A percentile compares a stretch with the other conserved stretches of the same genome.
phyloP scores from a whole-genome alignment of 2,113 vertebrate genomes.

The Poeciliopsis turrubarensis region DNA sequence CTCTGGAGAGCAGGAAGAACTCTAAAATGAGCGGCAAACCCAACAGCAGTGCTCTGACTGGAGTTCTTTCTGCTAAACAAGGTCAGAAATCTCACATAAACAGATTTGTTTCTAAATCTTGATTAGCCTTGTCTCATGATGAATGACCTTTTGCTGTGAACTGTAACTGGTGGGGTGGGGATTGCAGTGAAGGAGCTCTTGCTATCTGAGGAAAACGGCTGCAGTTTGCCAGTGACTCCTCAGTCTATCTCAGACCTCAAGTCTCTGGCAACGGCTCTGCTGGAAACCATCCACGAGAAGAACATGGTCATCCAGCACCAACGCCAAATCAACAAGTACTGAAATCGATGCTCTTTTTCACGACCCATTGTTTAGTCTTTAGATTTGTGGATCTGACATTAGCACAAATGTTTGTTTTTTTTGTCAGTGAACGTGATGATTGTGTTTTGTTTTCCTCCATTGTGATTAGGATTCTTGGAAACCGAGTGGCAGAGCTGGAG shows the following conservation, averaged over 20 bases:
- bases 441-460: not conserved
- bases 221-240: slow-evolving; percentile 92
- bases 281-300: slow-evolving; percentile 98
- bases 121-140: not conserved
- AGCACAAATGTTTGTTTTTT: not conserved
- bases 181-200: slow-evolving; percentile 90
- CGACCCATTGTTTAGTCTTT: not conserved
- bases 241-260: slow-evolving; percentile 98
- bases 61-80: slow-evolving; percentile 96
- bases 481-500: slow-evolving; percentile 92
- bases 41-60: slow-evolving; percentile 90
- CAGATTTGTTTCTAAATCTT: not conserved
- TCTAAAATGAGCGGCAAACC: slow-evolving; percentile 84
- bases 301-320: slow-evolving; percentile 98
- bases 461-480: slow-evolving; percentile 89
- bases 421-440: not conserved
- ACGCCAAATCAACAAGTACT: slow-evolving; percentile 94
- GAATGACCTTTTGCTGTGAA: not conserved
- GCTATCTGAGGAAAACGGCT: slow-evolving; percentile 90
- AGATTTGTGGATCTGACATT: not conserved
- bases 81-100: slow-evolving; percentile 72
- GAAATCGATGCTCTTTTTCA: not conserved
- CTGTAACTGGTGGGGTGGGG: not conserved
- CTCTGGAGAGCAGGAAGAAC: slow-evolving; percentile 91
- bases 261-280: slow-evolving; percentile 92